phyloP scores from a whole-genome alignment of 1,140 invertebrate genomes.

The Mercenaria mercenaria region DNA sequence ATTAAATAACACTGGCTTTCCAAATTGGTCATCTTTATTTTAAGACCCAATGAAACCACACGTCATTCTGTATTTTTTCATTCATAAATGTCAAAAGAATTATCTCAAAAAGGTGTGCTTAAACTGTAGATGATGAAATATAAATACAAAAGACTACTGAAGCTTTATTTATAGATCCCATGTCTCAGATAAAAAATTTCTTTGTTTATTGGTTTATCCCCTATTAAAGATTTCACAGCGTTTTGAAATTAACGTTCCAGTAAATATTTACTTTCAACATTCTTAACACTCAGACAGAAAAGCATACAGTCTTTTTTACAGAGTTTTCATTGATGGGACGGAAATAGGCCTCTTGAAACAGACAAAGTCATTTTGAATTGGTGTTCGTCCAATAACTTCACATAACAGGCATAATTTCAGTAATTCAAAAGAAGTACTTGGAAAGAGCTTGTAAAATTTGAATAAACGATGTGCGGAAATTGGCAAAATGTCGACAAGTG shows the following conservation, averaged over 20 bases:
- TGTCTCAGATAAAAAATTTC: neutral
- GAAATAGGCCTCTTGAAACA: neutral
- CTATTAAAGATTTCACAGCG: neutral
- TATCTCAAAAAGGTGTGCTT: neutral
- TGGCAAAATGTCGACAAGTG: neutral
- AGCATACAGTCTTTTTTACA: neutral
- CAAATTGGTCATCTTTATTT: slow-evolving; percentile 4
- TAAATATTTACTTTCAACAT: neutral
- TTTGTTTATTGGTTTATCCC: neutral
- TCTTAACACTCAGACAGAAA: neutral
- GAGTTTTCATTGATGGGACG: neutral
- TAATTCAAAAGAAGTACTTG: slow-evolving; percentile 31
- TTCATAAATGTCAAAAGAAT: neutral
- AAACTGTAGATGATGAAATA: neutral
- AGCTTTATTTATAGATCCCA: neutral
- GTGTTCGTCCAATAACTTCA: neutral
- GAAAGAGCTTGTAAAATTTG: neutral
- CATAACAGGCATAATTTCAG: neutral
- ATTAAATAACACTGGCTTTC: no score
- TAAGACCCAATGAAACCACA: neutral
- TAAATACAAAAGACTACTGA: neutral
- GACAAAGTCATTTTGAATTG: neutral
- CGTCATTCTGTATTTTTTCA: neutral
- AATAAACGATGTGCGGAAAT: slow-evolving; percentile 12
- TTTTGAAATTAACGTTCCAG: neutral